Evolutionary conservation across 2,797 vertebrate species (phyloP), one percentile per base, ranked within the genome.

Genomic region (Benthosema pterotum): DNA sequence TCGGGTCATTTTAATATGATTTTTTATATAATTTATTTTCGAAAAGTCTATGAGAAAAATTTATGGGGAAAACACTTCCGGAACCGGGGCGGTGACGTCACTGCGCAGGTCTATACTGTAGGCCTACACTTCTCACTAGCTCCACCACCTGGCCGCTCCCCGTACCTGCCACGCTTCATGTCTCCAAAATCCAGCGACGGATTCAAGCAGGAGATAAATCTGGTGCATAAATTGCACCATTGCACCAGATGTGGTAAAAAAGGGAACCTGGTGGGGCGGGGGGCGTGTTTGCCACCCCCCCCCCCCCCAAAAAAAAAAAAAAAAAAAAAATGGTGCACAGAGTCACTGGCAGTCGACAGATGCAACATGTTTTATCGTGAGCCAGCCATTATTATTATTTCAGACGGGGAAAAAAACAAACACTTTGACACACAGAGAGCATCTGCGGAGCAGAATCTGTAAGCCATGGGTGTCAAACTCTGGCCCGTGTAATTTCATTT

Each of bases 371-470:
- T 89, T 91, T 79, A 90, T 91, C 89, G 9, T 48, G 72, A 84
- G 88, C 87, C 87, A 83, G 80, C 80, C 74, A 87, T 89, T 91
- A 25, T 89, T 91, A 25, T 25, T 25, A 87, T 84, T 88, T 89
- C 83, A 89, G 83, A 89, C 68, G 82, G 80, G 81, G 87, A 89
- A 90, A 91, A 86, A 91, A 90, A 91, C 87, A 91, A 90, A 90
- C 88, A 89, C 78, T 89, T 89, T 91, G 82, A 89, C 86, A 85
- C 78, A 87, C 85, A 88, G 83, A 79, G 82, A 87, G 86, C 88
- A 91, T 89, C 85, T 89, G 89, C 74, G 83, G 61, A 77, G 77
- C 87, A 90, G 85, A 84, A 79, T 80, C n/a, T 28, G 77, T n/a
- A n/a, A n/a, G n/a, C n/a, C n/a, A n/a, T n/a, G n/a, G n/a, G n/a